Evolutionary conservation across 2,113 vertebrate species (phyloP).

Genomic region (Phalacrocorax pelagicus): DNA sequence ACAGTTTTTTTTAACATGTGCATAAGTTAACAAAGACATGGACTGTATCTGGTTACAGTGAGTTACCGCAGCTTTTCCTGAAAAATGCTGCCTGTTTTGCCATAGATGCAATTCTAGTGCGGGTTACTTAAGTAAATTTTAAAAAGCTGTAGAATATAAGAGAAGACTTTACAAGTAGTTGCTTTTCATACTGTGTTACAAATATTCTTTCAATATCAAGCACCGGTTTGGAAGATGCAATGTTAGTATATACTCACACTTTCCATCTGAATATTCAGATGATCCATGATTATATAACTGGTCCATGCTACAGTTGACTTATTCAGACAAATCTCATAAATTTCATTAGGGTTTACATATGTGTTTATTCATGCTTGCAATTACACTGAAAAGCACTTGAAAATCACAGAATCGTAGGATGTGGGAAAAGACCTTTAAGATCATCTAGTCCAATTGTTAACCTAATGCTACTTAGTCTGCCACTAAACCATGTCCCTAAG

Average conservation of each 20-base stretch:
- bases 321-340: background rate
- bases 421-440: background rate
- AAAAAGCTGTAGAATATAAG: background rate
- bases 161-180: background rate
- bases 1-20: background rate
- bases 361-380: background rate
- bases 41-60: background rate
- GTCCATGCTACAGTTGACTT: background rate
- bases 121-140: background rate
- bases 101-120: background rate
- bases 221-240: background rate
- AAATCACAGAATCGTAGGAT: background rate
- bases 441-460: rapidly evolving
- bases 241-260: background rate
- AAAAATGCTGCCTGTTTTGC: background rate
- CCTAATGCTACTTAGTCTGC: background rate
- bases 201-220: background rate
- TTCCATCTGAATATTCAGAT: background rate
- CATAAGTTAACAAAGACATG: background rate
- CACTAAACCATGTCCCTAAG: background rate
- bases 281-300: background rate
- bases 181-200: background rate
- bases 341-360: background rate
- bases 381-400: background rate
- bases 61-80: background rate